A percentile compares a stretch with the other conserved stretches of the same genome.
These are phyloP conservation scores for Ptyas mucosa DNA, from an alignment of 2,113 vertebrate genomes.

Conservation along the genomic window DNA sequence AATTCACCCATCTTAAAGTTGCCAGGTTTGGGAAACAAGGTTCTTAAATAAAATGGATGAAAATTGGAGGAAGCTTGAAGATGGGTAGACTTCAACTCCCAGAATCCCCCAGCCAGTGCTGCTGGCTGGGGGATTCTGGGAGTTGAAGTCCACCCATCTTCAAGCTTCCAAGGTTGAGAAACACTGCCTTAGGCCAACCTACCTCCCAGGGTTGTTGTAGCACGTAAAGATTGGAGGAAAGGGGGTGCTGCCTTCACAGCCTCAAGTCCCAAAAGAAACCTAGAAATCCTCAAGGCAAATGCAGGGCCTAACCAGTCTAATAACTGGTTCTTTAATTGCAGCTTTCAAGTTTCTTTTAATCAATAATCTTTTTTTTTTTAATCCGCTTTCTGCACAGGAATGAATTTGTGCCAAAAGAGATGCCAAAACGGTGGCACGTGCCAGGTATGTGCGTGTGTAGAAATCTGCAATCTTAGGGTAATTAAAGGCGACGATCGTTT, in stretches of 20 bases:
- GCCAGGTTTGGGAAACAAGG: not conserved
- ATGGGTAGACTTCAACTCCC: too few species aligned
- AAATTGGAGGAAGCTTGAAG: not conserved
- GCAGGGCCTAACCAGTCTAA: not conserved
- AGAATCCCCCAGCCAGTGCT: too few species aligned
- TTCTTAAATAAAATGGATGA: not conserved
- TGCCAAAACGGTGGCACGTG: constrained; percentile 25
- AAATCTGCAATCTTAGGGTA: not conserved
- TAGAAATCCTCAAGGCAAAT: not conserved
- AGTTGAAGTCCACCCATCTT: too few species aligned
- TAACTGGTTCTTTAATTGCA: too few species aligned
- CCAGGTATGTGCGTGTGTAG: not conserved
- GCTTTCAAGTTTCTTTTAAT: not conserved
- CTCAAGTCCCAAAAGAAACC: not conserved
- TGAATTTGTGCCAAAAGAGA: not conserved
- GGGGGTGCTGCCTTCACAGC: not conserved
- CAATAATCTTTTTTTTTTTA: accelerated
- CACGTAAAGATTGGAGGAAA: not conserved
- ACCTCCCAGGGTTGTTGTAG: not conserved
- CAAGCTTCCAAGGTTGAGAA: too few species aligned
- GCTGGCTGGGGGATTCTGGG: too few species aligned
- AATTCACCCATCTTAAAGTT: not conserved
- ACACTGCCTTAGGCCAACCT: not conserved
- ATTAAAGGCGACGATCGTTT: not conserved
- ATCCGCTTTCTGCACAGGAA: not conserved